phyloP scores from a whole-genome alignment of 2,888 invertebrate species.

The Tinea trinotella region DNA sequence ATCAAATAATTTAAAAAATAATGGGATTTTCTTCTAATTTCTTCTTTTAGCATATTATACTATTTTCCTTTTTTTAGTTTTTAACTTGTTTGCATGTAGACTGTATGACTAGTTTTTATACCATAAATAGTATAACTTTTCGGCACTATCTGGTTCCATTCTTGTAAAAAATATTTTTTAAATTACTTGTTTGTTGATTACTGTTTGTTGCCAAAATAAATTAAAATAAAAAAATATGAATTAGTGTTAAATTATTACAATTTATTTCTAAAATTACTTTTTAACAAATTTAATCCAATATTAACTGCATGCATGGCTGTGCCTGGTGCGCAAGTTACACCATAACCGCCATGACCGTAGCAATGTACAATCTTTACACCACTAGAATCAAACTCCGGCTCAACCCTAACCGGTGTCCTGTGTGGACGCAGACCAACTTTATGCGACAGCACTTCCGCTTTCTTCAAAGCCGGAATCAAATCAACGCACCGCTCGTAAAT shows the following conservation, averaged over 20 bases:
- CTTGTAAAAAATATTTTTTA: too few species aligned
- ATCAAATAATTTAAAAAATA: too few species aligned
- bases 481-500: slow-evolving; percentile 85
- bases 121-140: too few species aligned
- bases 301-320: slow-evolving; percentile 84
- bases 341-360: slow-evolving; percentile 96
- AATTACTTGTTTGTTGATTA: too few species aligned
- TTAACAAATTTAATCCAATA: slow-evolving; percentile 73
- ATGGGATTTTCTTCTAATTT: too few species aligned
- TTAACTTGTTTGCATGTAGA: too few species aligned
- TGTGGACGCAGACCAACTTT: slow-evolving; percentile 89
- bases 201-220: too few species aligned
- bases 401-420: slow-evolving; percentile 80
- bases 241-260: slow-evolving; percentile 30
- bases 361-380: slow-evolving; percentile 84
- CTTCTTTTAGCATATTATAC: too few species aligned
- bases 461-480: slow-evolving; percentile 79
- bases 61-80: too few species aligned
- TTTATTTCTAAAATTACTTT: slow-evolving; percentile 39
- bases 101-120: too few species aligned
- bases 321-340: slow-evolving; percentile 91
- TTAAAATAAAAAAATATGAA: not conserved
- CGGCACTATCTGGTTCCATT: too few species aligned
- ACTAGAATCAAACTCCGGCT: slow-evolving; percentile 66
- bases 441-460: slow-evolving; percentile 72